Evolutionary conservation across 64 coral and sea anemone genomes (phyloP), one percentile per base, ranked within the genome.

Genomic region (Pocillopora verrucosa): DNA sequence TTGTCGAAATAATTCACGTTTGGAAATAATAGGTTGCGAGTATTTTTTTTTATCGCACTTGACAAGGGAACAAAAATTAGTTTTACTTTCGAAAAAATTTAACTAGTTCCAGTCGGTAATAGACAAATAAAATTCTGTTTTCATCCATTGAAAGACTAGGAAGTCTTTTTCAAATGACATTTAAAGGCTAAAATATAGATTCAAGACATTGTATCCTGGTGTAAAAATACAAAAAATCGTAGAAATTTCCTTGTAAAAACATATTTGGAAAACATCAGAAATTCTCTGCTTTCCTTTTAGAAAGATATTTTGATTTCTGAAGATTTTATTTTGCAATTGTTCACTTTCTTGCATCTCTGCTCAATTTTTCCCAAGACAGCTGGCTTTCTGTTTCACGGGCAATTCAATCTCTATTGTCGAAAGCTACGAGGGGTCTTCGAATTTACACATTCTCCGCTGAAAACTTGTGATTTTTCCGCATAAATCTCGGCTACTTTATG

Each of bases 161-260:
- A 83, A 67, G 17, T 83, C 30, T 83, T 83, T 83, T 83, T 67
- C 35, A 83, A 83, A 83, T 83, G 80, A 22, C 80, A 67, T 83
- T 83, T 41, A 67, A 67, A 67, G 35, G 80, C 17, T 65, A 67
- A 83, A 83, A 83, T 67, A 67, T 83, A 17, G 80, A 83, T 68
- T 83, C 67, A 36, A 60, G 58, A 63, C 20, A 15, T 19, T 59
- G 34, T 67, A n/a, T 19, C 57, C 51, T 3, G 24, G 51, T 12
- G 77, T 26, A n/a, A 26, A 70, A 70, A n/a, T 1, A 11, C 22
- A 24, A 70, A 69, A 68, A 70, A 70, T 20, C n/a, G 20, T 25
- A 56, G 22, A 15, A 30, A 59, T 24, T 59, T 59, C 14, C 25
- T 79, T 60, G 6, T 15, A 60, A 59, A 79, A 30, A 79, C 30